Evolutionary conservation across 1,140 invertebrate species (phyloP), one percentile per base, ranked within the genome.

Genomic region (Camponotus vicinus): DNA sequence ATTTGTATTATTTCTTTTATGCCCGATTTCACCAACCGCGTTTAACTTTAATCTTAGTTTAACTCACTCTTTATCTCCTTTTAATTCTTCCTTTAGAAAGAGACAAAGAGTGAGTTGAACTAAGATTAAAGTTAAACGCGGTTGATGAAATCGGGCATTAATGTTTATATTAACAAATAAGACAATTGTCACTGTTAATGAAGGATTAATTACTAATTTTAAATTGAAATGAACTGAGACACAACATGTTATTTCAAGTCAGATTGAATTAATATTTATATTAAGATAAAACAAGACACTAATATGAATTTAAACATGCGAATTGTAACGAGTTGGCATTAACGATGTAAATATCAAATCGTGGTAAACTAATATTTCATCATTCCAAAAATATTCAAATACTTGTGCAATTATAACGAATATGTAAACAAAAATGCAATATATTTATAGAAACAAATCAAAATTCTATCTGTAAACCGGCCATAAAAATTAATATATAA

Each of bases 351-450:
- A 71, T 71, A 71, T 70, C 9, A 49, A 64, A n/a, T 66, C 2
- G 21, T 27, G 8, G 2, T 13, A 37, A 79, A 67, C 18, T 40
- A 40, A 67, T 52, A 79, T 67, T 37, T 49, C 4, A 52, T n/a
- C 37, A 32, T 66, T 21, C 13, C 18, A 70, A 40, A 55, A 79
- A 69, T 79, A 79, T 18, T 67, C 13, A 52, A 49, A 79, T 40
- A 55, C 3, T 78, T 34, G 8, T 15, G 45, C 45, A 71, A 71
- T 45, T 52, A 3, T 27, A 9, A 6, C 18, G 34, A 40, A 11
- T 66, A 4, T 52, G 11, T 52, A 49, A 70, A 70, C 40, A 32
- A 18, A 52, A 1, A 13, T 37, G 4, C 8, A 37, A 37, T 18
- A 37, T 18, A 15, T 27, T 1, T 42, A 42, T 42, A 21, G 21